These are phyloP conservation scores for Mesoligia furuncula DNA, from an alignment of 2,888 invertebrate species.

Conservation along the genomic window DNA sequence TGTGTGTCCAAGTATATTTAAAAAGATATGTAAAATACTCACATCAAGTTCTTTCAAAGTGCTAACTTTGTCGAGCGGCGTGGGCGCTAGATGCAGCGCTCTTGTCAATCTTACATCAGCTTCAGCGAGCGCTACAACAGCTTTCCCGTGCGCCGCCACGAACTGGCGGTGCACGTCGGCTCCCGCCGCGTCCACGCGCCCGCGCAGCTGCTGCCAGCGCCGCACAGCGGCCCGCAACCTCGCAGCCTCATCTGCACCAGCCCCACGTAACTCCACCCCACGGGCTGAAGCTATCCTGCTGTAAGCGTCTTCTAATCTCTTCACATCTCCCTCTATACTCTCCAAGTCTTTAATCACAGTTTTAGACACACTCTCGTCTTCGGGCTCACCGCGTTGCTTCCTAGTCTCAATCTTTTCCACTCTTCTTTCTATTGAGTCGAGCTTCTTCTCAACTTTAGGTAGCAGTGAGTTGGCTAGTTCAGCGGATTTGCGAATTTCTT, in stretches of 20 bases:
- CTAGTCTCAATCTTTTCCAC: constrained; percentile 88
- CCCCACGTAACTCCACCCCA: constrained; percentile 91
- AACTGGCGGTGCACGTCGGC: constrained; percentile 92
- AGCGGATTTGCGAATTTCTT: constrained; percentile 90
- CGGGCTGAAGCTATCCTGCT: constrained; percentile 92
- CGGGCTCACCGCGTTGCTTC: constrained; percentile 83
- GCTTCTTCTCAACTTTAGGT: constrained; percentile 91
- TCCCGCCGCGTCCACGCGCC: constrained; percentile 91
- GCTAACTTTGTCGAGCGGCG: constrained; percentile 83
- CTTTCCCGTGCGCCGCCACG: constrained; percentile 92
- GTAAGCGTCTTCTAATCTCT: constrained; percentile 92
- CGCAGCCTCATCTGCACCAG: constrained; percentile 92
- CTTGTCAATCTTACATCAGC: constrained; percentile 94
- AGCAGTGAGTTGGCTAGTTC: constrained; percentile 92
- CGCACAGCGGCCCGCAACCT: constrained; percentile 91
- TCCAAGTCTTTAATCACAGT: constrained; percentile 90
- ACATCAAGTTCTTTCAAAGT: constrained; percentile 87
- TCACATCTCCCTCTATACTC: constrained; percentile 91
- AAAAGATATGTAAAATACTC: constrained; percentile 63
- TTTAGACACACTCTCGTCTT: constrained; percentile 90
- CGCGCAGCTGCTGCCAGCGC: constrained; percentile 92
- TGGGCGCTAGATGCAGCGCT: constrained; percentile 91
- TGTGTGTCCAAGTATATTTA: background rate
- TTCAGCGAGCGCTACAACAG: constrained; percentile 93
- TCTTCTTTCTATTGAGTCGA: constrained; percentile 91